Conservation (phyloP, 1,140 invertebrate genomes). For the Euwallacea similis region DNA sequence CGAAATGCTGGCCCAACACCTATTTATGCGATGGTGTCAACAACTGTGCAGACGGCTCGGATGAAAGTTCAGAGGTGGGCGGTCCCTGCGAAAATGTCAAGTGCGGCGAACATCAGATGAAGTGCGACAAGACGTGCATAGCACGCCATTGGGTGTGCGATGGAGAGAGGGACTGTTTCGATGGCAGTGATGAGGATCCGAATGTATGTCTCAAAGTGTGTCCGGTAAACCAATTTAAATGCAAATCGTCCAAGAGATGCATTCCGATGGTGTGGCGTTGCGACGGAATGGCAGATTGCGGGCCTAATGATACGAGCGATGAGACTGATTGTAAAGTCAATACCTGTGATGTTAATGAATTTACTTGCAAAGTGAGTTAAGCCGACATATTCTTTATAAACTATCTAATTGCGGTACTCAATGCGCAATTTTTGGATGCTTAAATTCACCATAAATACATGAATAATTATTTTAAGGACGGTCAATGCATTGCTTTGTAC, state of each 20-base stretch:
- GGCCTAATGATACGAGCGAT: slow-evolving; percentile 61
- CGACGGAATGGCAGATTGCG: slow-evolving; percentile 68
- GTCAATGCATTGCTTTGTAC: slow-evolving; percentile 69
- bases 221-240: slow-evolving; percentile 60
- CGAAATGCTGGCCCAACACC: slow-evolving; percentile 57
- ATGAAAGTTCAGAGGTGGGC: slow-evolving; percentile 65
- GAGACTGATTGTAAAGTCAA: slow-evolving; percentile 56
- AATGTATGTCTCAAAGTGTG: slow-evolving; percentile 60
- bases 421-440: neutral
- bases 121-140: slow-evolving; percentile 63
- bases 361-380: slow-evolving; percentile 58
- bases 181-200: slow-evolving; percentile 66
- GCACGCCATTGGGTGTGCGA: slow-evolving; percentile 69
- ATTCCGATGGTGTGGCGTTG: slow-evolving; percentile 74
- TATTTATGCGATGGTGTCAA: slow-evolving; percentile 76
- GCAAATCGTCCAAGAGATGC: slow-evolving; percentile 63
- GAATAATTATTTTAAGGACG: slow-evolving; percentile 54
- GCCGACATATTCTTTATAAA: no score
- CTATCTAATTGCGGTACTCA: neutral
- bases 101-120: slow-evolving; percentile 50
- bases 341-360: slow-evolving; percentile 64
- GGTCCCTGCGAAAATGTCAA: slow-evolving; percentile 56
- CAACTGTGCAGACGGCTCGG: slow-evolving; percentile 83
- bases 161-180: slow-evolving; percentile 64
- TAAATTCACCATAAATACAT: no score